phyloP scores from a whole-genome alignment of 2,888 invertebrate species.

The Drosophila pegasa region DNA sequence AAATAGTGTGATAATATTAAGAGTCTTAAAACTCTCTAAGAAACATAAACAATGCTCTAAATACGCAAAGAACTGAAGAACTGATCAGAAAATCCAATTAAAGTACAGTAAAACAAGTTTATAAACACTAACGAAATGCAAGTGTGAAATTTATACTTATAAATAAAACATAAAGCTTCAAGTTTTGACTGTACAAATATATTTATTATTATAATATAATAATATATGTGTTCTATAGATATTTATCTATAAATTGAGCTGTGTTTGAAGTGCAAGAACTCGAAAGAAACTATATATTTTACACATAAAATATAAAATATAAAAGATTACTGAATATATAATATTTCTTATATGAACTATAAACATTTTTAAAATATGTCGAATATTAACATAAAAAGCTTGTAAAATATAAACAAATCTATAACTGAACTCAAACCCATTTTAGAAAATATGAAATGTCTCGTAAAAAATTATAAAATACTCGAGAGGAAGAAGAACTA shows the following conservation, averaged over 20 bases:
- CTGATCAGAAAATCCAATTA: neutral
- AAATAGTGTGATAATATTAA: neutral
- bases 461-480: neutral
- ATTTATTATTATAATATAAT: neutral
- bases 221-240: neutral
- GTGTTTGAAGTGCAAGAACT: neutral
- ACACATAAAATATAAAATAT: neutral
- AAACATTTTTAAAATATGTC: neutral
- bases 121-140: neutral
- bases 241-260: neutral
- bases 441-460: neutral
- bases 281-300: neutral
- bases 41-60: neutral
- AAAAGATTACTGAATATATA: no score
- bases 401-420: neutral
- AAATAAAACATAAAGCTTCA: no score
- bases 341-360: neutral
- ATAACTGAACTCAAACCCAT: neutral
- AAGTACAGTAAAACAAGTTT: neutral
- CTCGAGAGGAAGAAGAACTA: neutral
- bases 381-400: neutral
- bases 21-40: neutral
- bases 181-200: neutral
- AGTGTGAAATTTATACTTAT: neutral
- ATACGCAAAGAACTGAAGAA: neutral